Base-by-base conservation (phyloP, 2,888 invertebrate species). In the Theretra japonica region DNA sequence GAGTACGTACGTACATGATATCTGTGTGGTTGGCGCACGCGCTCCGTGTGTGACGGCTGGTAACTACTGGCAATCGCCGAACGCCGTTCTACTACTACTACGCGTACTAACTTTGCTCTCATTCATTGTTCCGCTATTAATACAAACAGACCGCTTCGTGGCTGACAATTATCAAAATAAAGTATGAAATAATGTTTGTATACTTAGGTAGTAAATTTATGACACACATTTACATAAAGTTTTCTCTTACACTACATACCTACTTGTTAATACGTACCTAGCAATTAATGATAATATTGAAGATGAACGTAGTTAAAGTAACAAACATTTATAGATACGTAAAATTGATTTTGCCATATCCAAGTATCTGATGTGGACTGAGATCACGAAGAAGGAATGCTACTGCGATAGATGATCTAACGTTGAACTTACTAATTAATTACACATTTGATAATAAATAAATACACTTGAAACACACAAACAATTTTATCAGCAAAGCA, bases 11-110 rank as follows among this genome's bases (percentile, higher is more conserved):
- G 30, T 28, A 72, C 68, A 56, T 68, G 33, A 58, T 62, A 23
- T 28, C 21, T 70, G 60, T 72, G 75, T 73, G 76, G 50, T 74
- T 62, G 74, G 79, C 77, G 85, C 91, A 91, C 90, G 90, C 89
- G 87, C 79, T 80, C 79, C 77, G 81, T 84, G 87, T 86, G 88
- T 91, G 90, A 88, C 84, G 62, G 33, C 62, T 23, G 33, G 4
- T 23, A 65, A 48, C 23, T 65, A 65, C 15, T 65, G 65, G 23
- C 21, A 30, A 30, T 19, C n/a, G 41, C 6, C 57, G n/a, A 21
- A 57, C 56, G 56, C 58, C 56, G 56, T n/a, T 53, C 30, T 21
- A 56, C 33, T 57, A 69, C 57, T 69, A 69, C 58, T 58, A 56
- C 57, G 19, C 53, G n/a, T 50, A 53, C 25, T 56, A 21, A 48